Evolutionary conservation across 2,888 invertebrate species (phyloP).

Genomic region (Nomada ruficornis): DNA sequence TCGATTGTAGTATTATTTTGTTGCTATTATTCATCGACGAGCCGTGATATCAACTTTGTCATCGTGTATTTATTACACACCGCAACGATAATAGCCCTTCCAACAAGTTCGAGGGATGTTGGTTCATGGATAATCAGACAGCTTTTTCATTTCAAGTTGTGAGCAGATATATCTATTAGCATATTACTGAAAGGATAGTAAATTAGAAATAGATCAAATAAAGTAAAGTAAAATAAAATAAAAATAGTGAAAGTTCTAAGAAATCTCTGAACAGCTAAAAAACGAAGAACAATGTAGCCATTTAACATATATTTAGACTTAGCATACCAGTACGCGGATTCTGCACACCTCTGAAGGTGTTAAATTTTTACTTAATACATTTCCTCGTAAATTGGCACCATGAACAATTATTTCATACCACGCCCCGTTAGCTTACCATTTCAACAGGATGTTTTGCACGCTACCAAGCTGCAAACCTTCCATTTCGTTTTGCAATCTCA

Average conservation of each 20-base stretch:
- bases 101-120: background rate
- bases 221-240: too few relatives aligned
- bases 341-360: background rate
- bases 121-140: too few relatives aligned
- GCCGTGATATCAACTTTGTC: background rate
- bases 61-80: background rate
- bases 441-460: slow-evolving; percentile 34
- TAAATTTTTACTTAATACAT: slow-evolving; percentile 42
- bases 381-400: slow-evolving; percentile 26
- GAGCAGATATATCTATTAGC: too few relatives aligned
- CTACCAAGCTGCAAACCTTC: background rate
- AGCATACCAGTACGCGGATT: background rate
- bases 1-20: slow-evolving; percentile 21
- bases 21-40: slow-evolving; percentile 12
- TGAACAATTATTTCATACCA: slow-evolving; percentile 40
- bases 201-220: too few relatives aligned
- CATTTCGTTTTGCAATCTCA: slow-evolving; percentile 41
- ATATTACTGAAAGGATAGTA: too few relatives aligned
- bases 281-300: slow-evolving; percentile 3
- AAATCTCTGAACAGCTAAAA: too few relatives aligned
- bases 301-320: background rate
- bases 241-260: too few relatives aligned
- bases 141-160: too few relatives aligned
- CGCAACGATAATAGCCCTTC: background rate
- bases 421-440: slow-evolving; percentile 23